Conservation (phyloP, 1,140 invertebrate species). For the Drosophila nigromelanica region DNA sequence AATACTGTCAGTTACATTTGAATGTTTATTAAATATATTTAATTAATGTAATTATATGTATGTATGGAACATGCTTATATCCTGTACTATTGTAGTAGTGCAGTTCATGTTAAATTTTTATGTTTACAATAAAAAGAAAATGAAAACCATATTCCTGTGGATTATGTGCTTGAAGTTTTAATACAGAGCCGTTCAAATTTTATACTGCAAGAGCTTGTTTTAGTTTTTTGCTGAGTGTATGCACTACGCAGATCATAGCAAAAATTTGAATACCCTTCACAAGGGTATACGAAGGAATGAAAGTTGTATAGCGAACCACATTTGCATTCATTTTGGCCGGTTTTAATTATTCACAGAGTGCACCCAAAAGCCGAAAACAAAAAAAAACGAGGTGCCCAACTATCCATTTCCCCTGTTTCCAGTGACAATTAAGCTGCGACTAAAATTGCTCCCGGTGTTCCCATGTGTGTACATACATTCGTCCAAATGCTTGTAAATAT, state of each 20-base stretch:
- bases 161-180: too few relatives aligned
- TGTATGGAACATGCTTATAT: too few relatives aligned
- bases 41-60: too few relatives aligned
- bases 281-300: conserved; percentile 1
- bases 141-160: too few relatives aligned
- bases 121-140: too few relatives aligned
- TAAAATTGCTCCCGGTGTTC: conserved; percentile 66
- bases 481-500: conserved; percentile 62
- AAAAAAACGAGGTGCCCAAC: conserved; percentile 13
- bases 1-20: too few relatives aligned
- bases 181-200: too few relatives aligned
- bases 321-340: conserved; percentile 77
- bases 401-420: conserved; percentile 6
- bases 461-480: conserved; percentile 17
- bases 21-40: too few relatives aligned
- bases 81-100: too few relatives aligned
- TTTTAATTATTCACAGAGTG: conserved; percentile 77
- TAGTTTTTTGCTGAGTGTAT: conserved; percentile 27
- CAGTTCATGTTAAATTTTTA: too few relatives aligned
- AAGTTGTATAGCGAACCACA: conserved; percentile 33
- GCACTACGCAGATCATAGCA: too few relatives aligned
- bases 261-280: neutral
- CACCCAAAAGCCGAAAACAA: conserved; percentile 56
- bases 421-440: conserved; percentile 77
- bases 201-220: too few relatives aligned